Evolutionary conservation across 2,113 vertebrate species (phyloP), one percentile per base, ranked within the genome.

Genomic region (Rhinolophus sinicus): DNA sequence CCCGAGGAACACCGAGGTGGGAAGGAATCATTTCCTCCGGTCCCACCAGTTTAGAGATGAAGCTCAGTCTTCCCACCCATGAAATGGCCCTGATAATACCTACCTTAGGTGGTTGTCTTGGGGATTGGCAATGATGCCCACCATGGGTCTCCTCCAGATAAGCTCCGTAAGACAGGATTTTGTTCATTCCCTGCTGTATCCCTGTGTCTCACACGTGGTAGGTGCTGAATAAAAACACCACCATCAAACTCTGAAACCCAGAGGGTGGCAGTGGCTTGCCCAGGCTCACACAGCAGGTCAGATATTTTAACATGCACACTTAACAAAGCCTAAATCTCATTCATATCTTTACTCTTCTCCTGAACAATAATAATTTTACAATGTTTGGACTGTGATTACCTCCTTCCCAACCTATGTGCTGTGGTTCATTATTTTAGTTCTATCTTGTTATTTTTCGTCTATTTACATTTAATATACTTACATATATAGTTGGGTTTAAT

Each of bases 91-190:
- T 47, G 6, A 14, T 33, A 7, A 22, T 4, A 24, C n/a, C 40
- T 3, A 0, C n/a, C 75, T 50, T 16, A 0, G 1, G 12, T 3
- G 38, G 11, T 13, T 70, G 15, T 54, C 50, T 0, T 2, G 9
- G 54, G 38, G 73, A 16, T 8, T 26, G 40, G 9, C 65, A 58
- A 12, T n/a, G 22, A 58, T 35, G 24, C 38, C 50, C 0, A 4
- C n/a, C 0, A 3, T 28, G 76, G 30, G 35, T 64, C 18, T 77
- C 33, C 30, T 76, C 35, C 2, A 0, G 69, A 2, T 9, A 28
- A 75, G 14, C 30, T 38, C 14, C 2, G 0, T n/a, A 16, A 47
- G 64, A 35, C 50, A 75, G 91, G 50, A 18, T 38, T 73, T 13
- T 6, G 11, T 65, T 47, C n/a, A 26, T 15, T 78, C 35, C 56